Base-by-base conservation (phyloP, 2,888 invertebrate genomes). In the Aphrophora alni region DNA sequence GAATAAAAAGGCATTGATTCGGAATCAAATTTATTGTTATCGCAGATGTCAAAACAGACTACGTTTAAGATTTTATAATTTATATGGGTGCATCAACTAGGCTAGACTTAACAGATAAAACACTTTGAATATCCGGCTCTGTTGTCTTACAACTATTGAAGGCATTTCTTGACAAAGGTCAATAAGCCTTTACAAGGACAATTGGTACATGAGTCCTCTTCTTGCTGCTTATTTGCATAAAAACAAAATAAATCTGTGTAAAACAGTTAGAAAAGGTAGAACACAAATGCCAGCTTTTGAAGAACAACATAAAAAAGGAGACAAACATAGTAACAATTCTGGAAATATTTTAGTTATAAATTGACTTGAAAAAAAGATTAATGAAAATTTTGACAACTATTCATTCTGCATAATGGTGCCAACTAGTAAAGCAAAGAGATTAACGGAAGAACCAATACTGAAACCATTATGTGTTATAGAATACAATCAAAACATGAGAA, bases 331-430 rank as follows among this genome's bases (percentile, higher is more conserved):
- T 75, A 21, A 51, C 8, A 25, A 51, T 24, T 28, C 44, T 14
- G 80, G 76, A 27, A 70, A 69, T 81, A 38, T 86, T 27, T 21
- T 86, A 25, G 85, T 84, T 7, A 73, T 86, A 59, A 86, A 87
- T 83, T 87, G 87, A 86, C 76, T 80, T 44, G 86, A 87, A 75
- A 86, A n/a, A 86, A 79, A 73, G 85, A 72, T 85, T 86, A 44
- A 86, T 86, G 7, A 69, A 78, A 69, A 85, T 85, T 84, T 81
- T 85, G 27, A 83, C 85, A 75, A 85, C 84, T 38, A 80, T 84
- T 21, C 83, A 85, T 82, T 75, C 80, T 75, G 77, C 59, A 70
- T 83, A 79, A 82, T 84, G 69, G 28, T 77, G 51, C 33, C 33
- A 33, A 33, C 33, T 33, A 8, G 33, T 33, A 33, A 33, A 33